phyloP scores from a whole-genome alignment of 2,888 invertebrate species.

The Hyposoter dolosus region DNA sequence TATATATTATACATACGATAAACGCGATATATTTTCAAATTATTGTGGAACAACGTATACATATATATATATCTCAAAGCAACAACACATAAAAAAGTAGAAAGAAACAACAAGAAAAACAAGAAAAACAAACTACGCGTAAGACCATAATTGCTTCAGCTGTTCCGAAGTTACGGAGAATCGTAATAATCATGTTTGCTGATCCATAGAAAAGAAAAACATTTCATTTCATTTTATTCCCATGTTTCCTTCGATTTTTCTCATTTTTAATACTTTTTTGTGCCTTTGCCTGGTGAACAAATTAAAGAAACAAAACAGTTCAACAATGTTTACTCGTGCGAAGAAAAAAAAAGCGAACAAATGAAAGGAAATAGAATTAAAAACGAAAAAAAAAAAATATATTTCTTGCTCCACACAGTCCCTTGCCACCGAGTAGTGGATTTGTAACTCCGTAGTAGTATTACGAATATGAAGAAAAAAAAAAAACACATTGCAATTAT shows the following conservation, averaged over 20 bases:
- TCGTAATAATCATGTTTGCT: constrained; percentile 20
- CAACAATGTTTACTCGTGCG: constrained; percentile 44
- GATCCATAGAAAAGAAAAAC: constrained; percentile 38
- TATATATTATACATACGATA: constrained; percentile 44
- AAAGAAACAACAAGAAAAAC: background rate
- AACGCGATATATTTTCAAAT: constrained; percentile 65
- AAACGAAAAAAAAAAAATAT: constrained; percentile 14
- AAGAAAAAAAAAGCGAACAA: constrained; percentile 25
- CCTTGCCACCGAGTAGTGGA: constrained; percentile 50
- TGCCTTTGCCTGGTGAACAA: constrained; percentile 59
- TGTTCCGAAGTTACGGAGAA: constrained; percentile 53
- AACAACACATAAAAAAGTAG: background rate
- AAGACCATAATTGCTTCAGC: constrained; percentile 57
- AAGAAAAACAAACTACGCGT: constrained; percentile 36
- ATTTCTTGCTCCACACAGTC: constrained; percentile 32
- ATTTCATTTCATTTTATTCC: constrained; percentile 53
- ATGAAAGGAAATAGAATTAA: background rate
- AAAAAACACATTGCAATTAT: constrained; percentile 73
- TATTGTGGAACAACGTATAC: constrained; percentile 52
- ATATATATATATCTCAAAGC: background rate
- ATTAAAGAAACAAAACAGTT: constrained; percentile 44
- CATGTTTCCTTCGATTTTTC: constrained; percentile 41
- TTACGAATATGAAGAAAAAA: constrained; percentile 69
- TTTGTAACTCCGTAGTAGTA: constrained; percentile 79
- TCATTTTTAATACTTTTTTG: constrained; percentile 20